Evolutionary conservation across 1,140 invertebrate species (phyloP).

Genomic region (Scaptomyza hsui): DNA sequence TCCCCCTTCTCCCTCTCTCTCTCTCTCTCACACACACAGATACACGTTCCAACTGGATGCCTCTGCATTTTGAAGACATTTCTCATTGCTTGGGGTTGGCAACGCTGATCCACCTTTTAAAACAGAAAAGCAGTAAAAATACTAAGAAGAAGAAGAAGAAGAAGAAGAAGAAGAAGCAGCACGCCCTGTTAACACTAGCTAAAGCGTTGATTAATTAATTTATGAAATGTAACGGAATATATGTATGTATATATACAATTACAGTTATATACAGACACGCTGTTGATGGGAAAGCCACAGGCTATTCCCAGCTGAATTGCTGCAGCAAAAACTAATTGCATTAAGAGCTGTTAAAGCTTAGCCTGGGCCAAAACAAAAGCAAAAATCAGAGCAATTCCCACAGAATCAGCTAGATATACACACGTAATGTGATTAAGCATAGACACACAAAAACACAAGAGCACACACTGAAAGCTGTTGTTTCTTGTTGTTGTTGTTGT

Average conservation of each 20-base stretch:
- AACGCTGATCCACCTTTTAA: constrained; percentile 38
- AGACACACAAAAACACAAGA: constrained; percentile 22
- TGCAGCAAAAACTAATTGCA: constrained; percentile 63
- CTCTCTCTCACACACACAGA: neutral
- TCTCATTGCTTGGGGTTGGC: constrained; percentile 29
- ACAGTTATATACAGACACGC: constrained; percentile 53
- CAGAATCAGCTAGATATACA: constrained; percentile 64
- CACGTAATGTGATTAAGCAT: constrained; percentile 66
- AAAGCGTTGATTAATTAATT: constrained; percentile 61
- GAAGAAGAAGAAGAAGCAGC: constrained; percentile 8
- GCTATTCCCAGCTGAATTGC: constrained; percentile 18
- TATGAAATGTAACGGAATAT: constrained; percentile 44
- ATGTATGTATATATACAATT: constrained; percentile 38
- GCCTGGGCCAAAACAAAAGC: constrained; percentile 31
- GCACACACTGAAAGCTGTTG: constrained; percentile 23
- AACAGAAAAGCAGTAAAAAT: constrained; percentile 16
- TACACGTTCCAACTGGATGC: constrained; percentile 68
- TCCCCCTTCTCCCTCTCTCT: constrained; percentile 2
- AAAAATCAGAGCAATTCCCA: constrained; percentile 79
- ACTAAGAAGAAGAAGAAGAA: constrained; percentile 6
- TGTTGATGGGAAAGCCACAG: constrained; percentile 35
- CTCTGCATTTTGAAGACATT: constrained; percentile 57
- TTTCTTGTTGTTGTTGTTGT: constrained; percentile 34
- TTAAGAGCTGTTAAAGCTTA: constrained; percentile 56
- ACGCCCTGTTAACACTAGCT: constrained; percentile 43